A percentile compares a stretch with the other conserved stretches of the same genome.
Evolutionary conservation across 2,113 vertebrate species (phyloP).

Genomic region (Cyanistes caeruleus): DNA sequence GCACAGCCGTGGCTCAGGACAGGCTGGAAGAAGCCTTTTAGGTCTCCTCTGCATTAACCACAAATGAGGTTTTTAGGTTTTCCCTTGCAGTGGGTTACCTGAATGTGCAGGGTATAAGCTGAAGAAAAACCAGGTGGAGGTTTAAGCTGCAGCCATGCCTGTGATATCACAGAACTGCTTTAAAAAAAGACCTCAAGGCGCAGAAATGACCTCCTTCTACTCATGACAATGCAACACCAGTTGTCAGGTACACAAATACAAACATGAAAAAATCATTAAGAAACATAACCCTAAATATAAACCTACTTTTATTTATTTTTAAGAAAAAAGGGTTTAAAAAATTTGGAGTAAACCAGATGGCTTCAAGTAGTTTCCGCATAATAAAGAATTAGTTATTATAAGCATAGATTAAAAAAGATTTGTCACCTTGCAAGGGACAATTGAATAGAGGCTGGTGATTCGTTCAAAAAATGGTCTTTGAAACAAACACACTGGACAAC

Average conservation of each 20-base stretch:
- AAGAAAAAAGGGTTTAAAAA: slow-evolving; percentile 31
- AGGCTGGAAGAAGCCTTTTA: background rate
- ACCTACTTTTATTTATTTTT: slow-evolving; percentile 39
- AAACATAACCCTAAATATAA: slow-evolving; percentile 60
- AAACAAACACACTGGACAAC: background rate
- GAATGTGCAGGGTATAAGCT: background rate
- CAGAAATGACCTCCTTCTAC: background rate
- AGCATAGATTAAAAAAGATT: slow-evolving; percentile 21
- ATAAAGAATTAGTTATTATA: background rate
- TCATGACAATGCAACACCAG: background rate
- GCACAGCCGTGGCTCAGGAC: background rate
- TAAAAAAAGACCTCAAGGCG: background rate
- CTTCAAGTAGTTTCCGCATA: slow-evolving; percentile 43
- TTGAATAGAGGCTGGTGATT: slow-evolving; percentile 7
- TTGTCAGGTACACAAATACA: slow-evolving; percentile 33
- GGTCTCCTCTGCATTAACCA: background rate
- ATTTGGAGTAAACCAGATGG: slow-evolving; percentile 28
- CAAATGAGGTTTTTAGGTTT: background rate
- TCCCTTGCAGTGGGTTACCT: background rate
- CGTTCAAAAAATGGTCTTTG: background rate
- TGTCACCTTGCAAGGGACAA: slow-evolving; percentile 14
- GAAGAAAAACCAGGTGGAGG: background rate
- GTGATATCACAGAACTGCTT: background rate
- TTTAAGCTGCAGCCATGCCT: background rate
- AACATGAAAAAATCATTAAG: slow-evolving; percentile 33